Evolutionary conservation across 2,888 invertebrate genomes (phyloP).

Genomic region (Megamerina dolium): DNA sequence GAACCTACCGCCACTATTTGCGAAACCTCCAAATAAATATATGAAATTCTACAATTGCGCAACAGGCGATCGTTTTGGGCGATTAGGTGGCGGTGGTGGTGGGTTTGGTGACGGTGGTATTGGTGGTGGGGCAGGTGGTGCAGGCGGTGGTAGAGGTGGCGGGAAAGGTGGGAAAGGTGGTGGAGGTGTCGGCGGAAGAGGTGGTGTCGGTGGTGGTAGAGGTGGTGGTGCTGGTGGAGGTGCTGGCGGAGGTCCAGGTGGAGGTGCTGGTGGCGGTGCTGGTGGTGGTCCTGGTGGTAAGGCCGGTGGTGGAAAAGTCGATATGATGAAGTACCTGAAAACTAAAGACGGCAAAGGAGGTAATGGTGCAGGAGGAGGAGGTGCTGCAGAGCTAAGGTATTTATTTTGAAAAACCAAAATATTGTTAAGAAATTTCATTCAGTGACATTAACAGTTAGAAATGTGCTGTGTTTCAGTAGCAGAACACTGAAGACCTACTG

Average conservation of each 20-base stretch:
- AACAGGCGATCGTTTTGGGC: constrained; percentile 27
- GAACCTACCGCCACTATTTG: constrained; percentile 28
- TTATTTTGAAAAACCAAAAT: no score
- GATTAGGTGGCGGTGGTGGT: constrained; percentile 13
- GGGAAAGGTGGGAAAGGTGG: constrained; percentile 15
- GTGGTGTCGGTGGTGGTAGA: constrained; percentile 4
- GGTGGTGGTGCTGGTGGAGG: constrained; percentile 8
- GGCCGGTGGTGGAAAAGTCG: constrained; percentile 12
- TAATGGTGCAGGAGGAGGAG: constrained; percentile 29
- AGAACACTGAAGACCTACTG: no score
- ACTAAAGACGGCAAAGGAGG: constrained; percentile 10
- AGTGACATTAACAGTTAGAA: no score
- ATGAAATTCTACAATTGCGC: constrained; percentile 35
- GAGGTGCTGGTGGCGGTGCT: constrained; percentile 5
- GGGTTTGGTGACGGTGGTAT: constrained; percentile 13
- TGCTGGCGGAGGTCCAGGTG: constrained; percentile 4
- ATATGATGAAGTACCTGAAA: constrained; percentile 29
- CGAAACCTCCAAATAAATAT: constrained; percentile 32
- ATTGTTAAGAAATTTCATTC: no score
- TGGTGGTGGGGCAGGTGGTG: constrained; percentile 14
- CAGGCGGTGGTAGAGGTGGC: constrained; percentile 17
- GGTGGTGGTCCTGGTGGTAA: neutral
- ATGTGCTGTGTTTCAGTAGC: no score
- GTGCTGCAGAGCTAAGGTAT: constrained; percentile 37
- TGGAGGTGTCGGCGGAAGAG: constrained; percentile 11